These are phyloP conservation scores for Hypocryptadius cinnamomeus DNA, from an alignment of 2,113 vertebrate species.

Conservation along the genomic window DNA sequence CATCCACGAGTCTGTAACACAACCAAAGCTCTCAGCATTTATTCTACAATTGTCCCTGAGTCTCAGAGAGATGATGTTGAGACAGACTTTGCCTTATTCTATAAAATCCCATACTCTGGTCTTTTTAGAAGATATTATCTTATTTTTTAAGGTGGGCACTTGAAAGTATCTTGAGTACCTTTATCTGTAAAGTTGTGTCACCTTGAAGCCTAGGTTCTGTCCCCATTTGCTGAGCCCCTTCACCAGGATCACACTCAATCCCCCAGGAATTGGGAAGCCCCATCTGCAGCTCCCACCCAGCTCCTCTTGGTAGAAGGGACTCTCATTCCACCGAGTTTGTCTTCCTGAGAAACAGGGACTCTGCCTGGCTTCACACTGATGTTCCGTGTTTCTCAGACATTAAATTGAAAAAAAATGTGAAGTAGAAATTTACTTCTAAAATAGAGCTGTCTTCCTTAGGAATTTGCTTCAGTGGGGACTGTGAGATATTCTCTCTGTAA, in stretches of 20 bases:
- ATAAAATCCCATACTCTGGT: neutral
- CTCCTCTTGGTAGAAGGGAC: neutral
- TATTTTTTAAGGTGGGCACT: neutral
- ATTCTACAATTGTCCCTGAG: neutral
- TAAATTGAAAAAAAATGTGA: neutral
- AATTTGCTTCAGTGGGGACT: neutral
- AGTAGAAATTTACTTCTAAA: neutral
- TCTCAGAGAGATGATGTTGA: neutral
- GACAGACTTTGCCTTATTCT: neutral
- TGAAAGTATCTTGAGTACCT: neutral
- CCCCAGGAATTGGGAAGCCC: neutral
- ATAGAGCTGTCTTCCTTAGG: neutral
- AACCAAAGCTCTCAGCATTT: neutral
- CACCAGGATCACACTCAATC: rapidly evolving
- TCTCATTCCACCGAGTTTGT: neutral
- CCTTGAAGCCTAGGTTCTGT: neutral
- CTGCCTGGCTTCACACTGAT: neutral
- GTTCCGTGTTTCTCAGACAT: neutral
- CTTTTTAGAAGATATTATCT: neutral
- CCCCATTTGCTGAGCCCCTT: neutral
- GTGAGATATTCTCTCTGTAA: neutral
- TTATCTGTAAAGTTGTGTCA: neutral
- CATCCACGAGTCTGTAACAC: neutral
- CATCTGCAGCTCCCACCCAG: neutral
- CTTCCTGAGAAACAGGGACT: neutral